Evolutionary conservation across 2,888 invertebrate species (phyloP), one percentile per base, ranked within the genome.

Genomic region (Brachypterus glaber): DNA sequence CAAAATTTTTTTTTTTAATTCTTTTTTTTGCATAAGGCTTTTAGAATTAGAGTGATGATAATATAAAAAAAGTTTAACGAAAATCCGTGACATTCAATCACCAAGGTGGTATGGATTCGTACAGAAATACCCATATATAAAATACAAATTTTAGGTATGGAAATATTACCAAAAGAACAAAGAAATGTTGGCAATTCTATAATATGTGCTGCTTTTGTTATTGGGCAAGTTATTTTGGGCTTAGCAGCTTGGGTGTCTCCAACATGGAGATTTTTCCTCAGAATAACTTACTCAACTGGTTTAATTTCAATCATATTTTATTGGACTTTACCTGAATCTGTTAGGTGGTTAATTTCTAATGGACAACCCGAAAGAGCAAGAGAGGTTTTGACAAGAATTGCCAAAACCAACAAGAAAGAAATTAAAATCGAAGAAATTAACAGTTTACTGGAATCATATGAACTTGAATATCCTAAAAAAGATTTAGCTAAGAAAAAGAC

Each of bases 321-420:
- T 55, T 72, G 77, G 67, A 58, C 77, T 33, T 51, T 79, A 16
- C 77, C 80, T 25, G 82, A 82, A 64, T 82, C 82, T 49, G 69
- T 76, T 40, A 72, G 84, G 51, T 86, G 86, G 86, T 67, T 85
- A 30, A 63, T 81, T 39, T 74, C 76, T 2, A 71, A 73, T 30
- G 72, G 73, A 1, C 66, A 72, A 43, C 62, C 63, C 5, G 60
- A 68, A 0, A 64, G 71, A 8, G 77, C 79, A 0, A 71, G 70
- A 24, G 57, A 58, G 4, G 70, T 79, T n/a, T 62, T 81, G 8
- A 65, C 67, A 3, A 73, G 70, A 44, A 76, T 82, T 2, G 76
- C 80, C 1, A 63, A 62, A 25, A 69, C 75, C 47, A 82, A 82
- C 50, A 74, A 74, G 52, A 70, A 74, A 30, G 49, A 60, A 60